phyloP scores from a whole-genome alignment of 2,888 invertebrate genomes.

The Hetaerina titia region DNA sequence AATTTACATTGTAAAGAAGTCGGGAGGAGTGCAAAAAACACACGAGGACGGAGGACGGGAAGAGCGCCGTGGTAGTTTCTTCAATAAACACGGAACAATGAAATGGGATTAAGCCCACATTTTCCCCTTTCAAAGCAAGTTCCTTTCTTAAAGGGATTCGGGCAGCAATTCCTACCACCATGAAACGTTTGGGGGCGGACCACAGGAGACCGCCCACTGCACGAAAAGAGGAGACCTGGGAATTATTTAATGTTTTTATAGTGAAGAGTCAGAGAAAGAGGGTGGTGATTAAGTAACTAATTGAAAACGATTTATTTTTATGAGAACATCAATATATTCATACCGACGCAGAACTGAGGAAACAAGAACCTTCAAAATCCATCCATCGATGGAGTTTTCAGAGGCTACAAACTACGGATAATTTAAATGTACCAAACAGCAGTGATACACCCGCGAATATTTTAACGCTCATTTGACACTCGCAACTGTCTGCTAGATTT shows the following conservation, averaged over 20 bases:
- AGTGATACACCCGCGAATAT: not conserved
- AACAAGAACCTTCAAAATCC: not conserved
- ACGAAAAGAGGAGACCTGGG: not conserved
- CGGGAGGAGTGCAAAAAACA: not conserved
- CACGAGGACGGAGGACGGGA: not conserved
- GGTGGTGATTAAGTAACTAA: not conserved
- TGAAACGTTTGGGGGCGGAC: not conserved
- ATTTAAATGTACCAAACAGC: too few species aligned
- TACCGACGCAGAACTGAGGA: not conserved
- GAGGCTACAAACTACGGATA: not conserved
- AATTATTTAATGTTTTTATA: not conserved
- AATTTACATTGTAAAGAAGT: not conserved
- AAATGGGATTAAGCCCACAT: not conserved
- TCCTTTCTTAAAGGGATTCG: not conserved
- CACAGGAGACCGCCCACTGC: not conserved
- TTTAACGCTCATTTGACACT: not conserved
- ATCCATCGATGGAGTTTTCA: not conserved
- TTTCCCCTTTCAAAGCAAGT: not conserved
- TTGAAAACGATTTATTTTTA: not conserved
- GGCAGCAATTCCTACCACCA: not conserved
- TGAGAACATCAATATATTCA: not conserved
- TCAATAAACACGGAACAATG: not conserved
- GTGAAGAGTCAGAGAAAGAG: not conserved
- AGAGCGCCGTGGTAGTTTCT: not conserved
- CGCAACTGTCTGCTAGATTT: not conserved